phyloP scores from a whole-genome alignment of 2,113 vertebrate genomes.

The Microcebus lehilahytsara region DNA sequence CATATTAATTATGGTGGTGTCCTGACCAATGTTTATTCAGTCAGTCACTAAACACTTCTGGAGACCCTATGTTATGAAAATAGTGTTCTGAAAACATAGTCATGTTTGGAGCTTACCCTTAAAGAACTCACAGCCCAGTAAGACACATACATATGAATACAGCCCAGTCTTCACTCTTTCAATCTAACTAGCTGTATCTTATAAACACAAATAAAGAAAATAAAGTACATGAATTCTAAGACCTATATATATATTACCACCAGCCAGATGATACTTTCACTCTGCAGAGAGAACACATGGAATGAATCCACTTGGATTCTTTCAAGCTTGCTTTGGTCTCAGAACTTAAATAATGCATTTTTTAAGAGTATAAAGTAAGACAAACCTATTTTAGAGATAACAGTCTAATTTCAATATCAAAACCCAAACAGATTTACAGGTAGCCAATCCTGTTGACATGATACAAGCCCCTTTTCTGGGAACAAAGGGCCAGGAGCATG shows the following conservation, averaged over 20 bases:
- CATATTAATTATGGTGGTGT: background rate
- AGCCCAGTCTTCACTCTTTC: background rate
- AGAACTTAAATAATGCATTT: background rate
- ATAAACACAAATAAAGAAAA: background rate
- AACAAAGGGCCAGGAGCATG: background rate
- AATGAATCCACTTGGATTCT: background rate
- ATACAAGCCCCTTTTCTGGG: background rate
- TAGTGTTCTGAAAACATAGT: background rate
- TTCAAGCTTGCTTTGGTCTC: slow-evolving; percentile 11
- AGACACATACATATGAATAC: background rate
- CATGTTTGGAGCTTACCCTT: background rate
- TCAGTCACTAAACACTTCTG: background rate
- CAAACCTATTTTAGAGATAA: background rate
- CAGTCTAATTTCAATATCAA: background rate
- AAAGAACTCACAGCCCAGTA: background rate
- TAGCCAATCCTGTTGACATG: background rate
- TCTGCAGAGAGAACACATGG: background rate
- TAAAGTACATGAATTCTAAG: background rate
- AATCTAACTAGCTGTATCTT: background rate
- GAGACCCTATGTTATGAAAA: background rate
- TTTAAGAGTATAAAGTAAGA: background rate
- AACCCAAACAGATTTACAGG: background rate
- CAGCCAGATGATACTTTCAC: background rate
- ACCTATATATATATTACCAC: background rate
- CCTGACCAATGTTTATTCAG: background rate